These are phyloP conservation scores for Mechanitis mazaeus DNA, from an alignment of 2,888 invertebrate genomes.

Conservation along the genomic window DNA sequence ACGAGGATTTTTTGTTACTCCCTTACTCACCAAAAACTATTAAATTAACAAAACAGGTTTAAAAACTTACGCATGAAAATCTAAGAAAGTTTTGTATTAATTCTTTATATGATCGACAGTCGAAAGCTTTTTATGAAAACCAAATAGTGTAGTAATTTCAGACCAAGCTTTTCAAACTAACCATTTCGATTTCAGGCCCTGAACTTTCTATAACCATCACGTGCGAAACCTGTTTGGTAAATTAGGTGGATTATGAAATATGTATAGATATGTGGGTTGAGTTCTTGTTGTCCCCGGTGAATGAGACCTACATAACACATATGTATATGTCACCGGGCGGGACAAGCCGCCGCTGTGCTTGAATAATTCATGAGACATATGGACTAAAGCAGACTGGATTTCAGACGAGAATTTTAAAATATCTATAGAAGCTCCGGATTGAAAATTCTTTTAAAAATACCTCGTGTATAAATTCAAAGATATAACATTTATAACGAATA, in stretches of 20 bases:
- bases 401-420: conserved; percentile 73
- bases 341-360: conserved; percentile 58
- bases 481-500: conserved; percentile 4
- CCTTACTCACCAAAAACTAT: too few relatives aligned
- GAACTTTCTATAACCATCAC: conserved; percentile 5
- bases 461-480: conserved; percentile 4
- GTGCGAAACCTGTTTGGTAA: conserved; percentile 15
- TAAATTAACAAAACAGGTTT: too few relatives aligned
- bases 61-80: too few relatives aligned
- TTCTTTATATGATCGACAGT: too few relatives aligned
- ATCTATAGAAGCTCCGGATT: conserved; percentile 65
- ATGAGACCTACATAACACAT: conserved; percentile 38
- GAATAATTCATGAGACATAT: conserved; percentile 75
- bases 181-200: neutral
- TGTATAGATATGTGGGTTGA: conserved; percentile 17
- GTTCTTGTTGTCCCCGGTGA: conserved; percentile 31
- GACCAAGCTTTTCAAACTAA: too few relatives aligned
- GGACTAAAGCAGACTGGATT: conserved; percentile 74
- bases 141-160: too few relatives aligned
- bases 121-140: too few relatives aligned
- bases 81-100: too few relatives aligned
- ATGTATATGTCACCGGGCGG: conserved; percentile 58
- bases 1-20: too few relatives aligned
- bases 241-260: conserved; percentile 22
- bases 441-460: conserved; percentile 50